phyloP scores from a whole-genome alignment of 2,113 vertebrate genomes.

The Myodes glareolus region DNA sequence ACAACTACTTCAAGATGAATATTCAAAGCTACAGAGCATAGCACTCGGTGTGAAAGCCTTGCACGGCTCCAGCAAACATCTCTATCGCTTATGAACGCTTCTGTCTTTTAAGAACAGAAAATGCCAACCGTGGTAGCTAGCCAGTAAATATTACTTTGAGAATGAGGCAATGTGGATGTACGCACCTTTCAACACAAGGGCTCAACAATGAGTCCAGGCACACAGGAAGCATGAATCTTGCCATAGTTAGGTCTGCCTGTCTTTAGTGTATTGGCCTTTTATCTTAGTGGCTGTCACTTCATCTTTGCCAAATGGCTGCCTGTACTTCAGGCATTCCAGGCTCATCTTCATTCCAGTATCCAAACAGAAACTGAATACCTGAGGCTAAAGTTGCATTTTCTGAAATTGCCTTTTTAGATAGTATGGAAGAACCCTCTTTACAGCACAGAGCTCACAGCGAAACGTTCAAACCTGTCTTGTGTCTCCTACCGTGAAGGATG shows the following conservation, averaged over 20 bases:
- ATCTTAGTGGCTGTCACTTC: neutral
- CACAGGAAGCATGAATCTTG: neutral
- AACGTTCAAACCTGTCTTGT: neutral
- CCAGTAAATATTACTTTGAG: neutral
- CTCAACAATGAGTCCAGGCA: neutral
- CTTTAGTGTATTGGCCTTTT: neutral
- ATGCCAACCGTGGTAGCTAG: neutral
- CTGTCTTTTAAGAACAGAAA: neutral
- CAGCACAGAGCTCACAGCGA: neutral
- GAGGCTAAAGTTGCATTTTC: neutral
- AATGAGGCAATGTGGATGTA: neutral
- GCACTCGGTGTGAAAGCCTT: neutral
- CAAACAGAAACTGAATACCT: neutral
- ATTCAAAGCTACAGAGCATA: neutral
- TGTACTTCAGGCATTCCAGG: neutral
- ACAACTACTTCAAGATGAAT: neutral
- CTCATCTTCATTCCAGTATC: neutral
- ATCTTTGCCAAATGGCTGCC: slow-evolving; percentile 4
- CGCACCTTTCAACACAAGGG: neutral
- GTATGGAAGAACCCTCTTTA: neutral
- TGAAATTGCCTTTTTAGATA: neutral
- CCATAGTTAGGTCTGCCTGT: neutral
- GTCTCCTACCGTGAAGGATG: neutral
- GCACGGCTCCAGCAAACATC: neutral
- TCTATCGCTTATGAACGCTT: neutral